Conservation (phyloP, 2,888 invertebrate species). For the Aproaerema taeniolella region DNA sequence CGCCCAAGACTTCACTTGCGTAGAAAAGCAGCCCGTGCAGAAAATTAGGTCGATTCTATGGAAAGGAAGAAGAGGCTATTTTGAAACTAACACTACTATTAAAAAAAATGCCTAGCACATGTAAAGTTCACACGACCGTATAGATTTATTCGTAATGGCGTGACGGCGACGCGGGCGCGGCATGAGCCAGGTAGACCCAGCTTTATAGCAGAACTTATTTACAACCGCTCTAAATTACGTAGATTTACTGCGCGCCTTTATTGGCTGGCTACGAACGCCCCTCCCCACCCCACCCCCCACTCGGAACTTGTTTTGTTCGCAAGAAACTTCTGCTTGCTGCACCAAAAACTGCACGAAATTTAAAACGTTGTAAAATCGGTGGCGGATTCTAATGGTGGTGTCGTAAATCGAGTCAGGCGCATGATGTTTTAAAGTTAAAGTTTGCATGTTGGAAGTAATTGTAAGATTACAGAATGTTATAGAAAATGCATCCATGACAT, state of each 20-base stretch:
- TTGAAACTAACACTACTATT: too few species aligned
- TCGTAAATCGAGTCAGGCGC: constrained; percentile 22
- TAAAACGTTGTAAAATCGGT: constrained; percentile 44
- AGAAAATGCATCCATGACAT: too few species aligned
- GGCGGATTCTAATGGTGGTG: constrained; percentile 28
- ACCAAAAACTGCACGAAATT: constrained; percentile 45
- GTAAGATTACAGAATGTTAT: too few species aligned
- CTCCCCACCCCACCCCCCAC: constrained; percentile 35
- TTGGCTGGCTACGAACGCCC: constrained; percentile 64
- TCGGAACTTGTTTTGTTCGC: constrained; percentile 42
- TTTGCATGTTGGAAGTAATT: too few species aligned
- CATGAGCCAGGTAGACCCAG: constrained; percentile 60
- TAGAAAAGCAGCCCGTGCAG: too few species aligned
- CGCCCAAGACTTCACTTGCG: too few species aligned
- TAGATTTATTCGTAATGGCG: constrained; percentile 41
- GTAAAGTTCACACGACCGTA: constrained; percentile 48
- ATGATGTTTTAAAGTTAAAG: too few species aligned
- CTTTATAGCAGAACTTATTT: constrained; percentile 75
- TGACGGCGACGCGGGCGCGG: constrained; percentile 47
- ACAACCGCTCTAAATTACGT: constrained; percentile 74
- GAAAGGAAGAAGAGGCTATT: too few species aligned
- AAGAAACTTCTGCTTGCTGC: constrained; percentile 42
- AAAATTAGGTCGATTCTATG: too few species aligned
- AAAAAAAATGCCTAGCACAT: too few species aligned
- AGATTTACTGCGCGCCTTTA: constrained; percentile 75